Conservation (phyloP, 2,797 vertebrate genomes). For the Thamnophis elegans region DNA sequence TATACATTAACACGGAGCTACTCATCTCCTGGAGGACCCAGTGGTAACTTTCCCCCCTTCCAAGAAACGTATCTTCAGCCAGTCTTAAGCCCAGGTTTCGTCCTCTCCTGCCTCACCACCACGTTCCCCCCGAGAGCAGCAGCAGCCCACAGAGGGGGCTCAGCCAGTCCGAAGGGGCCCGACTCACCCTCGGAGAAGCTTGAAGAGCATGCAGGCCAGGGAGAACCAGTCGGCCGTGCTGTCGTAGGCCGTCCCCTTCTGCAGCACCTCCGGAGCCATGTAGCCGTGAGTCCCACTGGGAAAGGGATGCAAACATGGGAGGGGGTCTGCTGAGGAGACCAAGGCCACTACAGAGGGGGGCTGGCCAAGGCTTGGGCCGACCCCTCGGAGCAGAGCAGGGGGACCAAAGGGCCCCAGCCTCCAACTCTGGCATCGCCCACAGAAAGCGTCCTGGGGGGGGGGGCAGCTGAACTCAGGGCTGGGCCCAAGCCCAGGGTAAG, state of each 20-base stretch:
- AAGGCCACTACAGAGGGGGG: neutral
- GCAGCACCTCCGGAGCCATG: constrained; percentile 98
- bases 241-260: constrained; percentile 96
- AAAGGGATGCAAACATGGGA: neutral
- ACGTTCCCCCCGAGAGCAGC: accelerated
- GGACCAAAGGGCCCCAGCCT: neutral
- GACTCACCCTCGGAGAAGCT: constrained; percentile 93
- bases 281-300: constrained; percentile 93
- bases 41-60: neutral
- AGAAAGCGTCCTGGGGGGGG: neutral
- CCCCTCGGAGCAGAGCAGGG: neutral
- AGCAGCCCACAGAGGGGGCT: neutral
- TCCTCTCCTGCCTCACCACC: no score
- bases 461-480: neutral
- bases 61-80: neutral
- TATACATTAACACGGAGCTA: neutral
- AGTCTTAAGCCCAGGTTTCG: no score
- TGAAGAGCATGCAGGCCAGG: constrained; percentile 98
- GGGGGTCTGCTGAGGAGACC: neutral
- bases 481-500: no score
- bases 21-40: neutral
- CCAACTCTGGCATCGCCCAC: neutral
- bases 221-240: constrained; percentile 99
- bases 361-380: neutral
- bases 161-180: no score